Base-by-base conservation (phyloP, 2,113 vertebrate genomes). In the Mesocricetus auratus region DNA sequence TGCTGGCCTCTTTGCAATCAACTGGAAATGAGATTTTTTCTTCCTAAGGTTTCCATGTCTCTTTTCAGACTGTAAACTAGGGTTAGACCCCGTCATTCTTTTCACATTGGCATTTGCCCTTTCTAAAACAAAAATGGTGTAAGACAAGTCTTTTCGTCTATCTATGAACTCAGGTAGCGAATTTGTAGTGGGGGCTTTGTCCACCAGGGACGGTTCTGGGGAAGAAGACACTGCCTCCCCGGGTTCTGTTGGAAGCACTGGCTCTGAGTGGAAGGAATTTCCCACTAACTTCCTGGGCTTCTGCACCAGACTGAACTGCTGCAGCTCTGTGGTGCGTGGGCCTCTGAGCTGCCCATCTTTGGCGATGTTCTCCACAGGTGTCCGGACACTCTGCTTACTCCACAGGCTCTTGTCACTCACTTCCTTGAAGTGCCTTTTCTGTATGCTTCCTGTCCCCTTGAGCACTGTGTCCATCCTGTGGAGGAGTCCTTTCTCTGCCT, bases 51-150 rank as follows among this genome's bases (percentile, higher is more conserved):
- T n/a, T 45, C 3, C 39, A 19, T 16, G 15, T 4, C 66, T 42
- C 17, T 82, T 90, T 19, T 21, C 17, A 12, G 86, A 10, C 42
- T 12, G 47, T 0, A 12, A 16, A 1, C 5, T 10, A 16, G 78
- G 29, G 33, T 78, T 22, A 13, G 10, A 26, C 42, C 16, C 3
- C 77, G 90, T 10, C 33, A 19, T 58, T 19, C 58, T 83, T 42
- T 13, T 82, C 6, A 29, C 50, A 47, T 47, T 88, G 50, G 91
- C 78, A 15, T 94, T 58, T 31, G 50, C 53, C 0, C 88, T n/a
- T 87, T 96, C 68, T 85, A 96, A 69, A 75, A 89, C 10, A 42
- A 56, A 50, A n/a, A 97, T 11, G 26, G 88, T 39, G 24, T 96
- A n/a, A 8, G 58, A 45, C n/a, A 97, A 78, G 87, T 93, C 92